Evolutionary conservation across 1,140 invertebrate species (phyloP), one percentile per base, ranked within the genome.

Genomic region (Aphelinus atriplicis): DNA sequence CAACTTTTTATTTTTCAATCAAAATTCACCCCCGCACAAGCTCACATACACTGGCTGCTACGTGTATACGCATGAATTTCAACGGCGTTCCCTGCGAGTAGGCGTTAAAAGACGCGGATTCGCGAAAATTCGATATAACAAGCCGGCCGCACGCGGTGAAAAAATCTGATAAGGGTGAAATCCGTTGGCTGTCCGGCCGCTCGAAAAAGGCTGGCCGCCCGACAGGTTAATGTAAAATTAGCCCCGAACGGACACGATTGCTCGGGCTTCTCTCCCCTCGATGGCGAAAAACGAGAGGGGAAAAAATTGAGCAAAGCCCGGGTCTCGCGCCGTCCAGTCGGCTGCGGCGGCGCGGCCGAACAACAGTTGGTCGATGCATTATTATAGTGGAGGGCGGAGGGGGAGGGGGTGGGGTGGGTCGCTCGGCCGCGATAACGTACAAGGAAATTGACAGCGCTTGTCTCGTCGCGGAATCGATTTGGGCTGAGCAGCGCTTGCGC

Each of bases 391-490:
- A 6, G 53, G 9, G 9, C 3, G 50, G 1, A 26, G 6, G 62
- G 1, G n/a, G 9, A 3, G 48, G 3, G 51, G 4, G 62, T 1
- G 7, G 26, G 42, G 50, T 26, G 26, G 26, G 26, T 26, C 26
- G 26, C 26, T 26, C 26, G 26, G 26, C 26, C 26, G 26, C 26
- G 26, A 26, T 10, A 68, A 2, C 43, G 10, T 60, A 26, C 26
- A 76, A 76, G 68, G 68, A 76, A 76, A 76, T 71, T 76, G 74
- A 71, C 68, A 65, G 68, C 46, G 9, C 48, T 65, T 60, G 58
- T 61, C 60, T 74, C 43, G 50, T 68, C 42, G 68, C 56, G 61
- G 26, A 57, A 48, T 58, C 55, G 51, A 68, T 70, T 53, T 55
- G 51, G 68, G 53, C 46, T 53, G 51, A 4, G 10, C 1, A 0